Percentiles rank a stretch among this genome's conserved stretches.
Conservation (phyloP, 2,797 vertebrate genomes). For the Poecilia picta region DNA sequence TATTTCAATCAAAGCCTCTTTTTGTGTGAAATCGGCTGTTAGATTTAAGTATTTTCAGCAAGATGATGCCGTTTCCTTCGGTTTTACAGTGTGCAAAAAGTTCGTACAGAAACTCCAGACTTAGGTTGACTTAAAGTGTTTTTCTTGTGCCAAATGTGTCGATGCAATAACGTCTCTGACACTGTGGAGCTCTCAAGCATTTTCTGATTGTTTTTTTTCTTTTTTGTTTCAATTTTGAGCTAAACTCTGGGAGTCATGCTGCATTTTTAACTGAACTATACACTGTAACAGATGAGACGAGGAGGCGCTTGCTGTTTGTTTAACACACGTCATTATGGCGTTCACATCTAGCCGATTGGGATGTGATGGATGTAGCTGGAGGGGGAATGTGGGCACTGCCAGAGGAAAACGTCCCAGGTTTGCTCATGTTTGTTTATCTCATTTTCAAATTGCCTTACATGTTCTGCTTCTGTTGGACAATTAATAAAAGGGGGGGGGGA, state of each 20-base stretch:
- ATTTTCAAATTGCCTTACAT: conserved; percentile 47
- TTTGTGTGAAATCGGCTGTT: conserved; percentile 13
- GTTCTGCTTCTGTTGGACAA: conserved; percentile 47
- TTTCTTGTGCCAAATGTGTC: conserved; percentile 76
- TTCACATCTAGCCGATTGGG: conserved; percentile 42
- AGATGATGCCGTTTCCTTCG: conserved; percentile 22
- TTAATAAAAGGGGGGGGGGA: conserved; percentile 8
- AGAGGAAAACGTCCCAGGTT: conserved; percentile 36
- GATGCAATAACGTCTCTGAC: conserved; percentile 79
- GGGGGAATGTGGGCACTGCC: background rate
- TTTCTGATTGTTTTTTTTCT: conserved; percentile 36
- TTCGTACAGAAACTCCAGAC: conserved; percentile 26
- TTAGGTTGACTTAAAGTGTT: conserved; percentile 46
- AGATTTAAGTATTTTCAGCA: background rate
- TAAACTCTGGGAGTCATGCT: conserved; percentile 57
- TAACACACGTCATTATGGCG: conserved; percentile 3
- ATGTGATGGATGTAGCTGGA: conserved; percentile 38
- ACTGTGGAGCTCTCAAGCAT: conserved; percentile 69
- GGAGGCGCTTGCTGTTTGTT: conserved; percentile 17
- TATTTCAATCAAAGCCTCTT: conserved; percentile 22
- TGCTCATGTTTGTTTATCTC: conserved; percentile 46
- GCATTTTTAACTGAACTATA: conserved; percentile 48
- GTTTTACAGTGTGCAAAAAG: conserved; percentile 31
- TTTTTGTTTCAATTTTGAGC: conserved; percentile 18
- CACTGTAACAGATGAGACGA: conserved; percentile 53